These are phyloP conservation scores for Epinephelus fuscoguttatus DNA, from an alignment of 2,113 vertebrate species.

Conservation along the genomic window DNA sequence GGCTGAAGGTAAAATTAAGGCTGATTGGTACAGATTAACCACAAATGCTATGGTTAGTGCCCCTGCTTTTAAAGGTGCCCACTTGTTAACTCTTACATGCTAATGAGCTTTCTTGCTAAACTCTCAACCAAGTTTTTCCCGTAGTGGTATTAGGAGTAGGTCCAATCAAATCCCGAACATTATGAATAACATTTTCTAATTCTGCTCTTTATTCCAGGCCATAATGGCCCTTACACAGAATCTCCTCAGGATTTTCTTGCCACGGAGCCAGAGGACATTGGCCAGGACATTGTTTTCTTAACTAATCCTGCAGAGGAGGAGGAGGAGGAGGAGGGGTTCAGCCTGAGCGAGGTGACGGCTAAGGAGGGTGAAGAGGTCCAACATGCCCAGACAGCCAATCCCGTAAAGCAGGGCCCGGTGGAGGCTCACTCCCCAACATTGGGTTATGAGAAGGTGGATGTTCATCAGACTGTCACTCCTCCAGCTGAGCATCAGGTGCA, in stretches of 20 bases:
- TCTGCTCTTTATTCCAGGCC: conserved; percentile 60
- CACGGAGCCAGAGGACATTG: conserved; percentile 82
- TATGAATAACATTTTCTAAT: background rate
- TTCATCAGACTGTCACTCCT: conserved; percentile 34
- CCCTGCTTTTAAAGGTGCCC: background rate
- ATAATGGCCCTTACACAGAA: conserved; percentile 77
- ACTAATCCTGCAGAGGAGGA: conserved; percentile 87
- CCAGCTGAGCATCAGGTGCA: conserved; percentile 31
- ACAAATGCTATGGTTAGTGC: too few species aligned
- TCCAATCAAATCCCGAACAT: background rate
- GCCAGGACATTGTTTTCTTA: conserved; percentile 86
- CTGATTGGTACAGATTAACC: too few species aligned
- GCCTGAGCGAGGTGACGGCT: conserved; percentile 69
- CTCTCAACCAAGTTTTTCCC: background rate
- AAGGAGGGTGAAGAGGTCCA: conserved; percentile 82
- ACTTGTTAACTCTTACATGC: background rate
- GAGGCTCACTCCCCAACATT: background rate
- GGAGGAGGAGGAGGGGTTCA: conserved; percentile 74
- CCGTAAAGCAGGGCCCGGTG: conserved; percentile 13
- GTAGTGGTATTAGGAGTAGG: background rate
- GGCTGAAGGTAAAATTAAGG: too few species aligned
- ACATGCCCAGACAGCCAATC: conserved; percentile 82
- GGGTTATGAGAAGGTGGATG: conserved; percentile 11
- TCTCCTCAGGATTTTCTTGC: conserved; percentile 72
- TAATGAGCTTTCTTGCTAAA: background rate